phyloP scores from a whole-genome alignment of 2,888 invertebrate genomes.

The Diplolepis rosae region DNA sequence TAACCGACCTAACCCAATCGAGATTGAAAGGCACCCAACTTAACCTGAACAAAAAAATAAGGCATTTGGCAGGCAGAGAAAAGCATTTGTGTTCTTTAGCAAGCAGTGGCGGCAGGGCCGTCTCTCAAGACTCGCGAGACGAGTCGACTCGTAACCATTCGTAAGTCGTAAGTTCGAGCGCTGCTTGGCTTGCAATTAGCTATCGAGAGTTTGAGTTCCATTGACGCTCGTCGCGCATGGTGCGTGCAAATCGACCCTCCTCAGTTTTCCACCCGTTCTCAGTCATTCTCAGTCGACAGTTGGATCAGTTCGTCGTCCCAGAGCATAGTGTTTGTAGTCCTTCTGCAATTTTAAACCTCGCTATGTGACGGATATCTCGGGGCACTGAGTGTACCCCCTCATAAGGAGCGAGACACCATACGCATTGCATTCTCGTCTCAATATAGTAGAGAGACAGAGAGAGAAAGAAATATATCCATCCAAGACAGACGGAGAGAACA shows the following conservation, averaged over 20 bases:
- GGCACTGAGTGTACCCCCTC: slow-evolving; percentile 48
- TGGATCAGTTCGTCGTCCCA: slow-evolving; percentile 19
- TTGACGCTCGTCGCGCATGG: slow-evolving; percentile 43
- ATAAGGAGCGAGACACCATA: slow-evolving; percentile 20
- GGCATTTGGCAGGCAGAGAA: neutral
- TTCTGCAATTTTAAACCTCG: slow-evolving; percentile 35
- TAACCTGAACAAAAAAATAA: slow-evolving; percentile 43
- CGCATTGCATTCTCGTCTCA: neutral
- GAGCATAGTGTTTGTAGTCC: slow-evolving; percentile 35
- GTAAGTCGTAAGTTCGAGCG: slow-evolving; percentile 3
- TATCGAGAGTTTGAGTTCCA: slow-evolving; percentile 15
- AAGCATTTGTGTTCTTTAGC: slow-evolving; percentile 39
- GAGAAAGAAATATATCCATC: neutral
- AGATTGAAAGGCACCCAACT: slow-evolving; percentile 52
- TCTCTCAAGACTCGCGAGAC: slow-evolving; percentile 35
- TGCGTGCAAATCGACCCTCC: slow-evolving; percentile 36
- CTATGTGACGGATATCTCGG: slow-evolving; percentile 62
- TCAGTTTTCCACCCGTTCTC: slow-evolving; percentile 42
- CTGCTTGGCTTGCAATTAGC: slow-evolving; percentile 2
- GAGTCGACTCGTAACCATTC: slow-evolving; percentile 18
- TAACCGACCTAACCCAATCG: slow-evolving; percentile 53
- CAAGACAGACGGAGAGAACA: slow-evolving; percentile 34
- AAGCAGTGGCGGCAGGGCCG: slow-evolving; percentile 41
- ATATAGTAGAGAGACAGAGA: neutral
- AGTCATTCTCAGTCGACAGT: neutral